A percentile compares a stretch with the other conserved stretches of the same genome.
These are phyloP conservation scores for Meloidogyne chitwoodi DNA, from an alignment of 1,140 invertebrate species.

Conservation along the genomic window DNA sequence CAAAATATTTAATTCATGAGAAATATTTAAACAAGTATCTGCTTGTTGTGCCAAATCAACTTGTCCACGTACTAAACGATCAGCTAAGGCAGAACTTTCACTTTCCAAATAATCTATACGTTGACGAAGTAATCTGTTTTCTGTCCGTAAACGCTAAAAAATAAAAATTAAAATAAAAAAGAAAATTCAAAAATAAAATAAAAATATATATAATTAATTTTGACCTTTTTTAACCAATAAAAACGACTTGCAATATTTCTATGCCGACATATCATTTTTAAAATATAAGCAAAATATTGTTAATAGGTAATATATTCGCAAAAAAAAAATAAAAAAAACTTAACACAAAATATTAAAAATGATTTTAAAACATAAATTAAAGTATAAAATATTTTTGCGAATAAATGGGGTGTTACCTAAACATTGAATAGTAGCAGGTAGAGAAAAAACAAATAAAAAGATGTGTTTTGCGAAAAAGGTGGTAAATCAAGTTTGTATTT, in stretches of 20 bases:
- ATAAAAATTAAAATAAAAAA: slow-evolving; percentile 8
- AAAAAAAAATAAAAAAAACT: background rate
- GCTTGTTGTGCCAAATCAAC: slow-evolving; percentile 78
- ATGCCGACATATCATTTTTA: slow-evolving; percentile 6
- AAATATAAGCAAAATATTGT: background rate
- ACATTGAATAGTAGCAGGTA: too few relatives aligned
- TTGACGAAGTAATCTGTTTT: slow-evolving; percentile 86
- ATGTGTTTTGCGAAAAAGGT: background rate
- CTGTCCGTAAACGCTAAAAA: slow-evolving; percentile 80
- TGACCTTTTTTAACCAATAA: slow-evolving; percentile 42
- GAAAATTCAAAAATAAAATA: background rate
- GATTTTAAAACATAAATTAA: too few relatives aligned
- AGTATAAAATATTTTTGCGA: too few relatives aligned
- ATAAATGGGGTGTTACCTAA: too few relatives aligned
- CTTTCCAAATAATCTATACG: slow-evolving; percentile 84
- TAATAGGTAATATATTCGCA: background rate
- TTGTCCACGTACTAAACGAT: slow-evolving; percentile 88
- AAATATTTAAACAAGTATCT: slow-evolving; percentile 62
- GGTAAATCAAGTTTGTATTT: background rate
- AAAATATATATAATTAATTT: background rate
- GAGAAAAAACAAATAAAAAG: background rate
- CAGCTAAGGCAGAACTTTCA: slow-evolving; percentile 70
- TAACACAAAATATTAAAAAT: background rate
- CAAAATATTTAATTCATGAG: slow-evolving; percentile 53
- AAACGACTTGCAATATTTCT: slow-evolving; percentile 27